Evolutionary conservation across 2,797 vertebrate species (phyloP).

Genomic region (Salmo trutta): DNA sequence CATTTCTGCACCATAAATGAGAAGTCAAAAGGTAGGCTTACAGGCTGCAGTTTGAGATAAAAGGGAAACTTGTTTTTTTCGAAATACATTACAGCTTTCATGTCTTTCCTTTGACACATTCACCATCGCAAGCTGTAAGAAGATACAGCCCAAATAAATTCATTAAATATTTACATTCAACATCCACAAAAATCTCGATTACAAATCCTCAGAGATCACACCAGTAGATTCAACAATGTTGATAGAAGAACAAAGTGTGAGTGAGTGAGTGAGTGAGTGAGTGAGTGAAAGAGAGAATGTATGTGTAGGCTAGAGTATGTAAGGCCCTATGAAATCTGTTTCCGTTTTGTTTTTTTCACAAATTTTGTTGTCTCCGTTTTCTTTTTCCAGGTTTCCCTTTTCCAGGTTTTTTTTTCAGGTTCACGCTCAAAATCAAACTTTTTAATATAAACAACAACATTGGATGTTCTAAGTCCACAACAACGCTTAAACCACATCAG

Average conservation of each 20-base stretch:
- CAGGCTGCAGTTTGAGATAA: too few species aligned
- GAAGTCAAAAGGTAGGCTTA: too few species aligned
- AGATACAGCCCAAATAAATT: slow-evolving; percentile 22
- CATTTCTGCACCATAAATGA: too few species aligned
- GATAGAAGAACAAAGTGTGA: not conserved
- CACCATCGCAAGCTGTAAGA: slow-evolving; percentile 23
- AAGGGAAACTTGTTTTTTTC: not conserved
- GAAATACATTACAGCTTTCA: slow-evolving; percentile 21
- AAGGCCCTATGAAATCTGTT: too few species aligned
- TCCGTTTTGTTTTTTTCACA: too few species aligned
- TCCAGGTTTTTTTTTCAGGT: too few species aligned
- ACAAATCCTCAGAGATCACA: slow-evolving; percentile 16
- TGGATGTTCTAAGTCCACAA: too few species aligned
- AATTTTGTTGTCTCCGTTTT: too few species aligned
- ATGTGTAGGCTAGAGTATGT: not conserved
- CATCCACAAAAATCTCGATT: slow-evolving; percentile 22
- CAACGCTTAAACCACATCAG: too few species aligned
- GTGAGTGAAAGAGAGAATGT: not conserved
- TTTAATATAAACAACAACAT: too few species aligned
- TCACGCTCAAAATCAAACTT: too few species aligned
- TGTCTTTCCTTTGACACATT: slow-evolving; percentile 32
- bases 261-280: not conserved
- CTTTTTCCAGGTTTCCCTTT: too few species aligned
- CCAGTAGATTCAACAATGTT: not conserved
- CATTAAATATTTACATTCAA: slow-evolving; percentile 39